A percentile compares a stretch with the other conserved stretches of the same genome.
Evolutionary conservation across 1,140 invertebrate species (phyloP).

Genomic region (Pristionchus pacificus): DNA sequence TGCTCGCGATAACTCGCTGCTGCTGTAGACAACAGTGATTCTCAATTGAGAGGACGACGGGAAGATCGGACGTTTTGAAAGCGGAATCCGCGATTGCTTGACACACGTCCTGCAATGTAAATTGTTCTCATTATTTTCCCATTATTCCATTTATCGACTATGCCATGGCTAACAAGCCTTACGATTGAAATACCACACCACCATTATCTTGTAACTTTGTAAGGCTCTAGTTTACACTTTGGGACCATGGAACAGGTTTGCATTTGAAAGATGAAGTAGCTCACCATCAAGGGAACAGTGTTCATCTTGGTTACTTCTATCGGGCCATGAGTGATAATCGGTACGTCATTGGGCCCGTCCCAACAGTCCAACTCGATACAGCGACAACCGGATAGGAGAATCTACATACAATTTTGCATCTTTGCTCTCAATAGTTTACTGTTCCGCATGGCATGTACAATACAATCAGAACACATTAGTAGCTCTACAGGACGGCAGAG

Average conservation of each 20-base stretch:
- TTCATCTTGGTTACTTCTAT: slow-evolving; percentile 31
- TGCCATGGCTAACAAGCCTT: too few relatives aligned
- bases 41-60: slow-evolving; percentile 93
- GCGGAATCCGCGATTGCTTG: slow-evolving; percentile 89
- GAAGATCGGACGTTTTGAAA: slow-evolving; percentile 95
- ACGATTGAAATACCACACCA: too few relatives aligned
- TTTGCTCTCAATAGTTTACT: slow-evolving; percentile 71
- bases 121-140: too few relatives aligned
- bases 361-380: slow-evolving; percentile 97
- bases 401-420: slow-evolving; percentile 92
- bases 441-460: too few relatives aligned
- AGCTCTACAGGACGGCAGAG: too few relatives aligned
- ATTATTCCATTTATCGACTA: too few relatives aligned
- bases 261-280: too few relatives aligned
- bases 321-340: slow-evolving; percentile 89
- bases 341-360: slow-evolving; percentile 89
- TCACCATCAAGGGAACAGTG: not conserved
- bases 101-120: slow-evolving; percentile 73
- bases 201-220: too few relatives aligned
- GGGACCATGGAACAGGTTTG: slow-evolving; percentile 1
- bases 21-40: slow-evolving; percentile 74
- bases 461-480: too few relatives aligned
- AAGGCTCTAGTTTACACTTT: too few relatives aligned
- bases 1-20: slow-evolving; percentile 93
- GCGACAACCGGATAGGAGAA: slow-evolving; percentile 82